Percentiles rank a stretch among this genome's conserved stretches.
phyloP scores from a whole-genome alignment of 1,140 invertebrate species.

The Pseudomyrmex concolor region DNA sequence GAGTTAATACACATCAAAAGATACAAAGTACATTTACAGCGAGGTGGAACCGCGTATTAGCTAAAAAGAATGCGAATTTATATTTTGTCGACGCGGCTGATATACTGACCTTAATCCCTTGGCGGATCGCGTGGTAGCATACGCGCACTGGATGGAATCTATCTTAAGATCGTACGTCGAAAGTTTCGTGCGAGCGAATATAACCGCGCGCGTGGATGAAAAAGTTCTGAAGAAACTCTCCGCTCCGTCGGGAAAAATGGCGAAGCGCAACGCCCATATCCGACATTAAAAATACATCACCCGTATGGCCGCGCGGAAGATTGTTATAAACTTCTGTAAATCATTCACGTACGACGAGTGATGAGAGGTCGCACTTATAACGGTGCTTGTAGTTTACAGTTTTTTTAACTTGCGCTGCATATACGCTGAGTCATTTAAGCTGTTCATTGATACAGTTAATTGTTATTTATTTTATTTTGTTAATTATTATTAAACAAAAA shows the following conservation, averaged over 20 bases:
- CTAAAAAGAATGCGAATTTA: conserved; percentile 40
- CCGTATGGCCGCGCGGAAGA: not conserved
- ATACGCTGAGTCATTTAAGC: too few species aligned
- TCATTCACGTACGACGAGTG: conserved; percentile 28
- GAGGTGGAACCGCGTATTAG: not conserved
- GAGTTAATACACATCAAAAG: not conserved
- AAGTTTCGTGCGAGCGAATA: conserved; percentile 56
- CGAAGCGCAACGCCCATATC: conserved; percentile 26
- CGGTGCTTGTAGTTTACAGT: not conserved
- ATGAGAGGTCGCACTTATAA: conserved; percentile 24
- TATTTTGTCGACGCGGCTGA: conserved; percentile 33
- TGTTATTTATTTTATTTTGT: too few species aligned
- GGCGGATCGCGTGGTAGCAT: conserved; percentile 26
- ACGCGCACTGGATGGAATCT: conserved; percentile 53
- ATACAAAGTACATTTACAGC: not conserved
- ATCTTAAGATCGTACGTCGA: conserved; percentile 53
- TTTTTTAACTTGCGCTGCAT: too few species aligned
- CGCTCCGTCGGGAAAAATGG: conserved; percentile 35
- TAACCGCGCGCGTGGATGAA: conserved; percentile 42
- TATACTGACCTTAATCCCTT: conserved; percentile 49
- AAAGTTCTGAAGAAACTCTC: conserved; percentile 48
- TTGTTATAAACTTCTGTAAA: conserved; percentile 52
- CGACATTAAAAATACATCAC: conserved; percentile 55
- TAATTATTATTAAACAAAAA: too few species aligned
- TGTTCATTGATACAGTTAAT: too few species aligned